Evolutionary conservation across 1,140 invertebrate species (phyloP), one percentile per base, ranked within the genome.

Genomic region (Diabrotica virgifera): DNA sequence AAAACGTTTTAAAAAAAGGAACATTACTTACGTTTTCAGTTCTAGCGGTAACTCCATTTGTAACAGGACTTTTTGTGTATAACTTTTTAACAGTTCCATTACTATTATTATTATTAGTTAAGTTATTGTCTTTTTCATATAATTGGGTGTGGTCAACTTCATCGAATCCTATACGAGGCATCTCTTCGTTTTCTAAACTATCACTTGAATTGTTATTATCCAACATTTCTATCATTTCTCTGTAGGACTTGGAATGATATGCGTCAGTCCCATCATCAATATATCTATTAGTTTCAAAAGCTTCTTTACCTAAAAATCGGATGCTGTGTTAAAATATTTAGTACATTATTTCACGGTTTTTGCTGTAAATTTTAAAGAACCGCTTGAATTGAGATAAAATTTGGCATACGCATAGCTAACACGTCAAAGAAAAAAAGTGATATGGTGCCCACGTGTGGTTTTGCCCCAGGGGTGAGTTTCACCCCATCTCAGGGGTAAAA

Each of bases 111-210:
- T 46, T 46, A 50, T 46, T 24, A 4, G 24, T 24, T 24, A 24
- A 24, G 1, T 2, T 24, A 5, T 7, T 50, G 7, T n/a, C 40
- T 6, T 51, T 59, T 10, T 2, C 63, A 37, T 6, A 14, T 36
- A 14, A 9, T 6, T 24, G 35, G 0, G n/a, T 6, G 37, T 37
- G 46, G 10, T 63, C 60, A n/a, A 67, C 66, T 62, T 73, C 72
- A 10, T 73, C 72, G 38, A 77, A 69, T 6, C 63, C 69, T n/a
- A 76, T 67, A 36, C 73, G 57, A 6, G 76, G 75, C 59, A 78
- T 65, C 60, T 73, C 66, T 65, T 79, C 77, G 68, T 77, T 71
- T 12, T 79, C 77, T 38, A 78, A 64, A 65, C 64, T 68, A 59
- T 74, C 76, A 51, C 68, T 65, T 7, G 75, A 51, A 60, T 75